Conservation (phyloP, 2,113 vertebrate species). For the human region GRCh38 chrX:103281501-103282000, state of each 20-base stretch:
- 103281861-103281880: background rate
- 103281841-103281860: background rate
- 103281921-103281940: background rate
- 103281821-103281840: background rate
- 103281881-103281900: background rate
- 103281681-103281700: background rate
- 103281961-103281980: background rate
- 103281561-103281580: background rate
- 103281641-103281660: background rate
- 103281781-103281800: background rate
- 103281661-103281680: background rate
- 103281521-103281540: background rate
- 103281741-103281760: background rate
- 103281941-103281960: background rate
- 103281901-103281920: background rate
- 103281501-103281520: conserved; percentile 21
- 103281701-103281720: background rate
- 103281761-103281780: background rate
- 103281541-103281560: background rate
- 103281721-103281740: background rate
- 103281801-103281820: background rate
- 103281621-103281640: background rate
- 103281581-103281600: background rate
- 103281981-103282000: background rate
- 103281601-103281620: background rate